Conservation (phyloP, 2,888 invertebrate species). For the Oscheius sp. region DNA sequence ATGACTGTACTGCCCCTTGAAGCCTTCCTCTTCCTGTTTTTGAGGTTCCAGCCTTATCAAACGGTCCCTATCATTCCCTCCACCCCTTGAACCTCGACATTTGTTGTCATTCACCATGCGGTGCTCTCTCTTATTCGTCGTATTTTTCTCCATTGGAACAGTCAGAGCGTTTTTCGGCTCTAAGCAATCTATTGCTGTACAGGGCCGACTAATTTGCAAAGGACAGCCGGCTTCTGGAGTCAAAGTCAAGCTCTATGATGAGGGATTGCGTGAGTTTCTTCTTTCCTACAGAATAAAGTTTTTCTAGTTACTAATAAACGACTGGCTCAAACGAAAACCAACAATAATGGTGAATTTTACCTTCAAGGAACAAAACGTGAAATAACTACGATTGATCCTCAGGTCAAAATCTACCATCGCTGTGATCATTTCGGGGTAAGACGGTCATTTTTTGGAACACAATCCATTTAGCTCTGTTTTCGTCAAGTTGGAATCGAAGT, state of each 20-base stretch:
- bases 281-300: not conserved
- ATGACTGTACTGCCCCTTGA: too few species aligned
- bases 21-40: too few species aligned
- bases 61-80: too few species aligned
- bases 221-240: conserved; percentile 21
- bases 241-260: conserved; percentile 32
- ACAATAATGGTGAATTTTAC: conserved; percentile 27
- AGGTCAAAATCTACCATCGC: conserved; percentile 41
- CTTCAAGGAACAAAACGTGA: conserved; percentile 7
- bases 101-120: too few species aligned
- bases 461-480: conserved; percentile 38
- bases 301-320: conserved; percentile 26
- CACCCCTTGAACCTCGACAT: too few species aligned
- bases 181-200: conserved; percentile 9
- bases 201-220: conserved; percentile 10
- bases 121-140: not conserved
- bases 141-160: not conserved
- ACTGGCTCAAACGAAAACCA: conserved; percentile 12
- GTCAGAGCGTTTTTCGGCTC: not conserved
- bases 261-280: conserved; percentile 14
- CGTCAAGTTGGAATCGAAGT: conserved; percentile 56
- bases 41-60: too few species aligned
- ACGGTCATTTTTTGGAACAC: not conserved
- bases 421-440: conserved; percentile 29
- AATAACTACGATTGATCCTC: conserved; percentile 52